A percentile compares a stretch with the other conserved stretches of the same genome.
Conservation (phyloP, 2,113 vertebrate species). For the Eubucco bourcierii region DNA sequence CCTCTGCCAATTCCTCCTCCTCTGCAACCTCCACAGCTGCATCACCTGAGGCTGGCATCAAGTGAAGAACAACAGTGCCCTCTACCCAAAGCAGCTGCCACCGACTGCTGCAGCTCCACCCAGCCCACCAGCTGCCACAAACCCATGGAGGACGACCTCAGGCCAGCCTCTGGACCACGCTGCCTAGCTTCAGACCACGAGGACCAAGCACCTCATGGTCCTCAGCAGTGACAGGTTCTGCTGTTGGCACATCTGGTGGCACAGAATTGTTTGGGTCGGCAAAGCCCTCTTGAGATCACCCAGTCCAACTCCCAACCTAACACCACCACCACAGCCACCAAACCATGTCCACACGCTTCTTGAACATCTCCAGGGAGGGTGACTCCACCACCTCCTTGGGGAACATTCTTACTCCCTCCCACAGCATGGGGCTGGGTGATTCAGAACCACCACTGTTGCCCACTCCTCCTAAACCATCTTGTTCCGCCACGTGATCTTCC, state of each 20-base stretch:
- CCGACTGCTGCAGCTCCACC: background rate
- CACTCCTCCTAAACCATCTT: rapidly evolving
- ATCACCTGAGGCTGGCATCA: background rate
- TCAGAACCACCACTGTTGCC: rapidly evolving
- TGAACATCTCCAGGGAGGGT: too few species aligned
- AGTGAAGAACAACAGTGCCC: constrained; percentile 31
- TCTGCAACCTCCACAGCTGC: background rate
- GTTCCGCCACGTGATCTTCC: background rate
- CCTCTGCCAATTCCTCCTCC: background rate
- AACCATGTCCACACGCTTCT: too few species aligned
- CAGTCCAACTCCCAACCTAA: too few species aligned
- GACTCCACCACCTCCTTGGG: too few species aligned
- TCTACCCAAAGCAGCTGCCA: background rate
- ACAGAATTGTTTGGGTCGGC: too few species aligned
- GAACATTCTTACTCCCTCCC: too few species aligned
- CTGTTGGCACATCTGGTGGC: too few species aligned
- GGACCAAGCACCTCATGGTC: background rate
- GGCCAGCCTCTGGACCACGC: rapidly evolving
- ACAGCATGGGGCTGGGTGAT: rapidly evolving
- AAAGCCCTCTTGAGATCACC: too few species aligned
- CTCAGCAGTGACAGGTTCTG: rapidly evolving
- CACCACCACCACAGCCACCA: too few species aligned
- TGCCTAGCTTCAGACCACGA: rapidly evolving
- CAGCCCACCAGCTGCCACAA: background rate
- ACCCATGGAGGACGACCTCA: rapidly evolving